phyloP scores from a whole-genome alignment of 2,888 invertebrate species.

The Chymomyza amoena region DNA sequence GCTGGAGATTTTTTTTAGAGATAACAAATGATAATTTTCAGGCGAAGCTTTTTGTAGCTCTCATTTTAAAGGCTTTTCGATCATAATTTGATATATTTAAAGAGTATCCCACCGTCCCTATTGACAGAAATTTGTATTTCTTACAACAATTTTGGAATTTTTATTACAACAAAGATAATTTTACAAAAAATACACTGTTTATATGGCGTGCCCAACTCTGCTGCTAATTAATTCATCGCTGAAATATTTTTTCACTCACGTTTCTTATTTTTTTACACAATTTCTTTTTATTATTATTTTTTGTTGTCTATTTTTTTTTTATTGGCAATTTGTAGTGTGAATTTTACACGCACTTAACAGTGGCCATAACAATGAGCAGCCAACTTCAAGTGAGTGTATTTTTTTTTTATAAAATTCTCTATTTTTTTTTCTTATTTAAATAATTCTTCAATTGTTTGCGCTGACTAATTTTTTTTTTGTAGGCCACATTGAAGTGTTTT shows the following conservation, averaged over 20 bases:
- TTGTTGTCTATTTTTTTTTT: neutral
- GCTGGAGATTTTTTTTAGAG: too few relatives aligned
- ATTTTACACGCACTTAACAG: conserved; percentile 36
- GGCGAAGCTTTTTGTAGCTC: too few relatives aligned
- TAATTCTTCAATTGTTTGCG: conserved; percentile 16
- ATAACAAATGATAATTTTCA: too few relatives aligned
- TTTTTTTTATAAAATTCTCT: neutral
- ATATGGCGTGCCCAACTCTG: conserved; percentile 28
- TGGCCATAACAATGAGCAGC: conserved; percentile 33
- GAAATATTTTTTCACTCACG: conserved; percentile 35
- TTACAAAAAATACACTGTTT: neutral
- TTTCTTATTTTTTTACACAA: conserved; percentile 25
- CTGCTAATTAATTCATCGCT: conserved; percentile 64
- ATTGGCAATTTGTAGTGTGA: conserved; percentile 37
- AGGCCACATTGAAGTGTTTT: neutral
- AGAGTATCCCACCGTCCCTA: neutral
- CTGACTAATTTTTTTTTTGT: conserved; percentile 13
- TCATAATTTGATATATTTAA: too few relatives aligned
- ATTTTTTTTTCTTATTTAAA: conserved; percentile 1
- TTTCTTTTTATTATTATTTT: neutral
- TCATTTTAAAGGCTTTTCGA: too few relatives aligned
- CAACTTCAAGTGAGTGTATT: neutral
- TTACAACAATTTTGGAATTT: conserved; percentile 1
- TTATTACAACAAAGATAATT: neutral
- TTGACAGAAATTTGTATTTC: neutral